A percentile compares a stretch with the other conserved stretches of the same genome.
These are phyloP conservation scores for Hemicordylus capensis DNA, from an alignment of 2,113 vertebrate genomes.

Conservation along the genomic window DNA sequence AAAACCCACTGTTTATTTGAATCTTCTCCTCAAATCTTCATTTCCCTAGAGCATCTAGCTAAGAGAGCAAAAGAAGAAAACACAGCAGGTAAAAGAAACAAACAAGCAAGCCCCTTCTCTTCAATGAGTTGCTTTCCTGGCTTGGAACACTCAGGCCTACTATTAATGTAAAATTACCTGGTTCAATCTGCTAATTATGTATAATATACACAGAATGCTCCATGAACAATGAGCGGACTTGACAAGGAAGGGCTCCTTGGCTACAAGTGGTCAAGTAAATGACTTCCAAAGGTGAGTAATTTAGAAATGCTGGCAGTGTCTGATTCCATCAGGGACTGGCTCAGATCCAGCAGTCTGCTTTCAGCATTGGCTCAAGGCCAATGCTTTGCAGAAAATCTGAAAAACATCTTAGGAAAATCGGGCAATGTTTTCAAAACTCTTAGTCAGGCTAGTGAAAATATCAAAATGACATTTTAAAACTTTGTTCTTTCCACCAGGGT, in stretches of 20 bases:
- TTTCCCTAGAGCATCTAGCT: conserved; percentile 37
- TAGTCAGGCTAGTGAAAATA: neutral
- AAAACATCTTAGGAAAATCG: neutral
- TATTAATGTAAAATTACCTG: conserved; percentile 63
- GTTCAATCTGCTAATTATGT: conserved; percentile 61
- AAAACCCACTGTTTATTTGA: conserved; percentile 37
- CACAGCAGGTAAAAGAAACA: neutral
- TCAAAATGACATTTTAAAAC: neutral
- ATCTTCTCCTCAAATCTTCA: conserved; percentile 40
- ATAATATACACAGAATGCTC: conserved; percentile 40
- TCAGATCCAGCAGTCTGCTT: neutral
- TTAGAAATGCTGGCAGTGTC: neutral
- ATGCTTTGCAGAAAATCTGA: neutral
- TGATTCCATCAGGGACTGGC: neutral
- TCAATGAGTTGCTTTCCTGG: conserved; percentile 61
- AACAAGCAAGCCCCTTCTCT: conserved; percentile 11
- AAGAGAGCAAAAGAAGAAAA: conserved; percentile 26
- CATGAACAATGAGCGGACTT: conserved; percentile 25
- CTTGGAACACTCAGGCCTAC: conserved; percentile 42
- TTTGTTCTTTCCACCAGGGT: too few species aligned
- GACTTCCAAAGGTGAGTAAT: neutral
- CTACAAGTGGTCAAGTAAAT: conserved; percentile 14
- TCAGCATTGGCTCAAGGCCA: neutral
- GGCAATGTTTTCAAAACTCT: neutral
- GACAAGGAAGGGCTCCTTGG: conserved; percentile 36